Base-by-base conservation (phyloP, 37 sponge, comb jelly and placozoan species). In the Diacarnus erythraeanus region DNA sequence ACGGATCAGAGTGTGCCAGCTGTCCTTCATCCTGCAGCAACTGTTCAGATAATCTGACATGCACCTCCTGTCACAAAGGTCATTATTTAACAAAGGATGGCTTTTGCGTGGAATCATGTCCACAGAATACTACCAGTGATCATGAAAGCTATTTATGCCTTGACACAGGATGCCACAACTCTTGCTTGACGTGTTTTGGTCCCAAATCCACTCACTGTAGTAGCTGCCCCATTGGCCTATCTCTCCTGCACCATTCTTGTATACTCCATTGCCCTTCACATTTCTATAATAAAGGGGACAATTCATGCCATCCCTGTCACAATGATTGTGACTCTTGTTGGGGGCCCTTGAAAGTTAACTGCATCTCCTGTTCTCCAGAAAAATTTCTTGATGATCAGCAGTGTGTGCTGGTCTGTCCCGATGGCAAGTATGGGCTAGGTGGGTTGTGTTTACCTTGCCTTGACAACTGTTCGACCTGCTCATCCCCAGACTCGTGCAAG, bases 161-260 rank as follows among this genome's bases (percentile, higher is more conserved):
- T 21, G n/a, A 58, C 1, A 59, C 58, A 0, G 15, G 22, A 35
- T 89, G 90, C 42, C 77, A 84, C 77, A 12, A 37, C 8, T 68
- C 85, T 18, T 89, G 90, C 76, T 57, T 70, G 25, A 89, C 85
- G 6, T 89, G 90, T 59, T 69, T 74, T 10, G 85, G 85, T 3
- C 40, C 67, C 25, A 40, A 64, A 23, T 36, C 54, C 0, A 59
- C 57, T 33, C 34, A 83, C 15, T 86, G 91, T 43, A 70, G 74
- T 0, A 79, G 57, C 41, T 86, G 87, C 69, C 57, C 44, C 23
- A 23, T 42, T 43, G 65, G 40, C 2, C 54, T 6, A 4, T 34
- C 67, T 18, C 43, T 89, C 21, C 29, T 44, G 3, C 40, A 67
- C 15, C 42, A 71, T 22, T 8, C 59, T 0, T 89, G 90, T 59